Conservation (phyloP, 2,888 invertebrate species). For the Malacosoma neustria region DNA sequence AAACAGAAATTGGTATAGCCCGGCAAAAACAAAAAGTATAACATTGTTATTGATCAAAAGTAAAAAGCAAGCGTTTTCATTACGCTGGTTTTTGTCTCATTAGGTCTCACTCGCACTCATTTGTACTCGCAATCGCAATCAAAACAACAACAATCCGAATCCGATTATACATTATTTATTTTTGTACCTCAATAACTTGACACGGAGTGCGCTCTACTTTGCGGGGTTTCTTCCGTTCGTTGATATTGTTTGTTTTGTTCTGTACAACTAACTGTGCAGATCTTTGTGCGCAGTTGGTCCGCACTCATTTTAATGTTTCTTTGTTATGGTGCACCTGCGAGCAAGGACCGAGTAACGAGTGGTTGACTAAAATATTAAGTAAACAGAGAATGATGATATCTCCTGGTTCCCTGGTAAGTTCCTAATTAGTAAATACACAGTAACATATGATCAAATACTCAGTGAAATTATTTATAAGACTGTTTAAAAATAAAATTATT, state of each 20-base stretch:
- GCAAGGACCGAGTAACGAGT: no score
- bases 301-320: no score
- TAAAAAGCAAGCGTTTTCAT: conserved; percentile 7
- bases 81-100: not conserved
- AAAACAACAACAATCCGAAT: conserved; percentile 20
- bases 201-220: conserved; percentile 5
- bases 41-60: not conserved
- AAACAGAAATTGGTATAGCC: conserved; percentile 10
- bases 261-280: conserved; percentile 1
- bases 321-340: no score
- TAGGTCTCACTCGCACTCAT: not conserved
- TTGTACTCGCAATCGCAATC: conserved; percentile 5
- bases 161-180: conserved; percentile 25
- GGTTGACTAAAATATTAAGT: no score
- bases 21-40: conserved; percentile 7
- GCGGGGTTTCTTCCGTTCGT: conserved; percentile 15
- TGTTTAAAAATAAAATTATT: no score
- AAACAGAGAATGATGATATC: no score
- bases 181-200: conserved; percentile 11
- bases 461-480: no score
- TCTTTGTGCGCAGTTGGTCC: conserved; percentile 19
- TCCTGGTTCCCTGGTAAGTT: conserved; percentile 25
- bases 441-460: no score
- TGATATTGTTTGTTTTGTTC: conserved; percentile 8
- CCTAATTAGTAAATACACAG: no score